phyloP scores from a whole-genome alignment of 2,888 invertebrate genomes.

The Drosophila kuntzei region DNA sequence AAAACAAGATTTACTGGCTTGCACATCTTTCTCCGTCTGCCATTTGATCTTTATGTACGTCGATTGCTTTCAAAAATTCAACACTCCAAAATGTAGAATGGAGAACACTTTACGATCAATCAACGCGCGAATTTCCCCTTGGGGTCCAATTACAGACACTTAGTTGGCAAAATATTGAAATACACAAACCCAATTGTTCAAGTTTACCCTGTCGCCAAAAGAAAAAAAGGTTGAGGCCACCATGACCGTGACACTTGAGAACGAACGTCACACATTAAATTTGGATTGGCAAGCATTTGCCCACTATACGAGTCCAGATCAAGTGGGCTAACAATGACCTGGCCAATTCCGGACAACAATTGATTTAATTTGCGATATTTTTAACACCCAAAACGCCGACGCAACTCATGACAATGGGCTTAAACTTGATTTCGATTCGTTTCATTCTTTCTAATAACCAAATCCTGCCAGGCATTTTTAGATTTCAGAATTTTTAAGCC shows the following conservation, averaged over 20 bases:
- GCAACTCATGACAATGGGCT: constrained; percentile 31
- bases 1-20: neutral
- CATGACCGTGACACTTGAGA: constrained; percentile 60
- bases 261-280: constrained; percentile 38
- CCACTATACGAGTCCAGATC: constrained; percentile 30
- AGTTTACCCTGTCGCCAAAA: constrained; percentile 38
- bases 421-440: constrained; percentile 30
- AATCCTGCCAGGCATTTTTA: constrained; percentile 38
- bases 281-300: constrained; percentile 58
- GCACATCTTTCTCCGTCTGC: constrained; percentile 13
- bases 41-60: constrained; percentile 23
- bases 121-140: constrained; percentile 56
- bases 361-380: constrained; percentile 54
- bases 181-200: constrained; percentile 25
- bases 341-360: constrained; percentile 59
- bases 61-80: constrained; percentile 44
- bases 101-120: constrained; percentile 69
- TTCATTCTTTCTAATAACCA: constrained; percentile 37
- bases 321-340: constrained; percentile 48
- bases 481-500: neutral
- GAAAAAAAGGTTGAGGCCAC: constrained; percentile 56
- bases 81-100: constrained; percentile 43
- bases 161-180: constrained; percentile 74
- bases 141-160: constrained; percentile 69
- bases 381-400: constrained; percentile 45